Conservation (phyloP, 2,888 invertebrate genomes). For the Campoplex nolae region DNA sequence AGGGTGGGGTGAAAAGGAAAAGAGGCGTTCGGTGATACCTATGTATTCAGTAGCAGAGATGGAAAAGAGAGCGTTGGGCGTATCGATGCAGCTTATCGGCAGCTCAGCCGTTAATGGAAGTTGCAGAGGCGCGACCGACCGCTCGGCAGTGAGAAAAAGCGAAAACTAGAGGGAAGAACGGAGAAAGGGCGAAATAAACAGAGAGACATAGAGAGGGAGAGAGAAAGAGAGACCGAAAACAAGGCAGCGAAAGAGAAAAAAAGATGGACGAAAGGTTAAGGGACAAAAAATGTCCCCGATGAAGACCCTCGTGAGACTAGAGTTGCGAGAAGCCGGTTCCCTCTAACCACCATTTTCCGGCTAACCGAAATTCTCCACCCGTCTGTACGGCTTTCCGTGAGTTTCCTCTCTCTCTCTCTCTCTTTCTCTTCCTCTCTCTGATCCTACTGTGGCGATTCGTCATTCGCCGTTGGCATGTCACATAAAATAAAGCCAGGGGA, state of each 20-base stretch:
- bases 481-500: constrained; percentile 69
- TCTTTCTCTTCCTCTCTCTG: constrained; percentile 27
- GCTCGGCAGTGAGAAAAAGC: constrained; percentile 29
- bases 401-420: constrained; percentile 12
- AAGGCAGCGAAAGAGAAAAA: constrained; percentile 27
- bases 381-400: constrained; percentile 28
- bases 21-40: constrained; percentile 50
- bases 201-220: not conserved
- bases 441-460: constrained; percentile 68
- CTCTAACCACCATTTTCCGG: constrained; percentile 68
- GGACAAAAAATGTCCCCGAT: constrained; percentile 74
- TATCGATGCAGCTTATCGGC: constrained; percentile 80
- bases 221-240: constrained; percentile 14
- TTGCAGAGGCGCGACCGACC: constrained; percentile 71
- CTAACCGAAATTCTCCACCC: constrained; percentile 63
- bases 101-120: constrained; percentile 80
- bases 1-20: constrained; percentile 30
- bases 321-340: constrained; percentile 43
- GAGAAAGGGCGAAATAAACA: constrained; percentile 2
- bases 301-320: constrained; percentile 51
- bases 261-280: constrained; percentile 64
- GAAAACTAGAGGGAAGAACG: constrained; percentile 9
- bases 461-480: constrained; percentile 68
- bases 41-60: constrained; percentile 34
- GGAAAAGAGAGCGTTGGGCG: constrained; percentile 65